Base-by-base conservation (phyloP, 2,797 vertebrate species). In the Pseudocheirus occidentalis region DNA sequence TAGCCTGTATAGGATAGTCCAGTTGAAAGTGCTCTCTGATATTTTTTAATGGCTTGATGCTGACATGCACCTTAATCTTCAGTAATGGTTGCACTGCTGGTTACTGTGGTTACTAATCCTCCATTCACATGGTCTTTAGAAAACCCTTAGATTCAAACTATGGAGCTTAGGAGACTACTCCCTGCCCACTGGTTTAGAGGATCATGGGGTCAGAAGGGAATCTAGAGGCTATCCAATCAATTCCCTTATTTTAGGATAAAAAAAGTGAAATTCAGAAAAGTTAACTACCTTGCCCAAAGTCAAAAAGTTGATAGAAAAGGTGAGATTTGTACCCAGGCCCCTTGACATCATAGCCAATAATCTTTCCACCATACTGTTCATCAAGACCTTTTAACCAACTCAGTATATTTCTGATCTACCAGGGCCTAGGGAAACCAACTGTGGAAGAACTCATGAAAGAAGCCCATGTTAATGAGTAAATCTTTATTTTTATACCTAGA, bases 401-500 rank as follows among this genome's bases (percentile, higher is more conserved):
- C 21, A 87, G 40, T 21, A 40, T 5, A 87, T 10, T 87, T 46
- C 40, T 87, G 73, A 87, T 81, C 21, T 46, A 7, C 7, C 7
- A 52, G n/a, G 89, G 54, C 59, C 50, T 91, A 10, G 7, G 90
- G 73, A 97, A 97, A 98, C 93, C 53, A 58, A 96, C 92, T 97
- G 66, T 54, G 94, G 90, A 94, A 93, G 81, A 97, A 94, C 31
- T 55, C 92, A 55, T 73, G 87, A 4, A 93, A 97, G 94, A n/a
- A 94, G 24, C 0, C 34, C 93, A 57, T 95, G 66, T 91, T 96
- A 94, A 90, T 89, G 97, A 93, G 94, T 92, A 94, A 21, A 52
- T 59, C 94, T 94, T 53, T 97, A 97, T 94, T 96, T 95, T 97
- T 98, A 95, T 91, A 96, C 96, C 98, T 98, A 96, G 96, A 98